Base-by-base conservation (phyloP, 2,797 vertebrate genomes). In the Melanotaenia maccullochi region DNA sequence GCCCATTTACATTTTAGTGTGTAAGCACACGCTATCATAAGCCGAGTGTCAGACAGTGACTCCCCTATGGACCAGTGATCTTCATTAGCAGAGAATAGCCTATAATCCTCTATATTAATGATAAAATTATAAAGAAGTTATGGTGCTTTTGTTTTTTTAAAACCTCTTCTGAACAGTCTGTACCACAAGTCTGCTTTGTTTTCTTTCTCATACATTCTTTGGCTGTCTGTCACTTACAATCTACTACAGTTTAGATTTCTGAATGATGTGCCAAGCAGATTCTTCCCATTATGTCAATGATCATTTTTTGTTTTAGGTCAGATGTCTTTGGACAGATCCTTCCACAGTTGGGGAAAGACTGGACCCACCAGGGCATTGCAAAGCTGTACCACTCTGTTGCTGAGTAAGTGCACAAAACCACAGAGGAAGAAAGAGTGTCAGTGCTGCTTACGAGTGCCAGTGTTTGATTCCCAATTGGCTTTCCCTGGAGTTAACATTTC, bases 281-380 rank as follows among this genome's bases (percentile, higher is more conserved):
- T 28, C n/a, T 40, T 49, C 30, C 60, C 30, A 73, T 72, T 9
- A 60, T 77, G 65, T 67, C 58, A 55, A 22, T 64, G 40, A 51
- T 68, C 24, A 64, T 30, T 82, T 22, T 44, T 20, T 67, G 11
- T 83, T 88, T 72, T 77, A 98, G 98, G 92, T 99, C 98, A 36
- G 98, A 99, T 88, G 97, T 99, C 74, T 95, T 99, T 87, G 98
- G 98, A 33, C 98, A 99, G 89, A 99, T 99, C 80, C 94, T 99
- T 72, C 98, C 98, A 36, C 98, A 99, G 79, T 86, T 99, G 89
- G 98, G 98, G 72, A 99, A 99, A 87, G 98, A 99, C 93, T 99
- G 98, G 98, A 99, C 98, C 47, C 98, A 99, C 84, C 97, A 98
- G 90, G 98, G 98, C 56, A 99, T 99, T 68, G 98, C 98, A 63